Conservation (phyloP, 2,888 invertebrate species). For the Platycheirus rosarum region DNA sequence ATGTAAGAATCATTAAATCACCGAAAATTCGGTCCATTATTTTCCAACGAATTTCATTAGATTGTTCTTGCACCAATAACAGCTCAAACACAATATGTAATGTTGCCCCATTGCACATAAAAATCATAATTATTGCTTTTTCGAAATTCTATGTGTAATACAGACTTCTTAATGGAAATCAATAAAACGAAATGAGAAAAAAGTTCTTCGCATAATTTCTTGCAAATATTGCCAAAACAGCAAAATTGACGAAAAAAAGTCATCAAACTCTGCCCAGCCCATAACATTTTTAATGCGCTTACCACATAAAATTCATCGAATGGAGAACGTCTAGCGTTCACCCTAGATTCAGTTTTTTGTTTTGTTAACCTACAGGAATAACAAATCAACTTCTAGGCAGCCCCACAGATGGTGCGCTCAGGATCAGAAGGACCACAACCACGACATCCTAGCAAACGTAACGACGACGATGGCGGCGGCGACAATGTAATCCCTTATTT, state of each 20-base stretch:
- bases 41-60: constrained; percentile 23
- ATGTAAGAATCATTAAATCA: constrained; percentile 8
- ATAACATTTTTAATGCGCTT: constrained; percentile 64
- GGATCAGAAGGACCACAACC: constrained; percentile 5
- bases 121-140: constrained; percentile 50
- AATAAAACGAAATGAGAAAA: constrained; percentile 47
- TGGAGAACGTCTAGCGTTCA: constrained; percentile 37
- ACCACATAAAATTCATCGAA: constrained; percentile 68
- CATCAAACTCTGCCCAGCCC: constrained; percentile 61
- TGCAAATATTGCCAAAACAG: constrained; percentile 45
- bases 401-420: constrained; percentile 38
- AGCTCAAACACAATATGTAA: constrained; percentile 15
- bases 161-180: constrained; percentile 58
- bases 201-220: constrained; percentile 35
- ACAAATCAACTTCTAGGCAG: constrained; percentile 44
- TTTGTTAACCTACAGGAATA: constrained; percentile 43
- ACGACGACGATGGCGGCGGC: constrained; percentile 20
- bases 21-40: constrained; percentile 16
- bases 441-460: neutral
- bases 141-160: constrained; percentile 21
- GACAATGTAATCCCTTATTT: constrained; percentile 65
- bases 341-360: constrained; percentile 46
- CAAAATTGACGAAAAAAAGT: constrained; percentile 40
- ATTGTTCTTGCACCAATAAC: constrained; percentile 10
- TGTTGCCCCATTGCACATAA: constrained; percentile 45